Conservation (phyloP, 2,888 invertebrate species). For the Ectobius pallidus region DNA sequence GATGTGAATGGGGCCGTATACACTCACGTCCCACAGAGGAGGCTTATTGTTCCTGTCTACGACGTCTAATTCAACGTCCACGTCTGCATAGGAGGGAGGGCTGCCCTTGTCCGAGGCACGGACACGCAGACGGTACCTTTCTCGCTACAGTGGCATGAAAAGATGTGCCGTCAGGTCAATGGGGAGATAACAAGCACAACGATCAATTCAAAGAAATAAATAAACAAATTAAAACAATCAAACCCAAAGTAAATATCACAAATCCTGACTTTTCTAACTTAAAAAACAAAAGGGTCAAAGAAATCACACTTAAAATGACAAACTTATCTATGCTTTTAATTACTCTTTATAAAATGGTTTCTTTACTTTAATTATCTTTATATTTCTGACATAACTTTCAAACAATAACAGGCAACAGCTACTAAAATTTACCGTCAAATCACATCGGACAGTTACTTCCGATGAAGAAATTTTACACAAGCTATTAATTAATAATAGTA, state of each 20-base stretch:
- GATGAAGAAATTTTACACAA: neutral
- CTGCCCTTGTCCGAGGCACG: conserved; percentile 95
- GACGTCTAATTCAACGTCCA: conserved; percentile 97
- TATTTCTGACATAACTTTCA: no score
- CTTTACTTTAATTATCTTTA: no score
- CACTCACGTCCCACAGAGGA: conserved; percentile 93
- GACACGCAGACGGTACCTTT: conserved; percentile 95
- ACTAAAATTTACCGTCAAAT: conserved; percentile 4
- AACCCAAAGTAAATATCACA: conserved; percentile 54
- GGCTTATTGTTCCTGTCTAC: conserved; percentile 99
- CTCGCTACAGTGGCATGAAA: conserved; percentile 78
- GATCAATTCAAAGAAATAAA: conserved; percentile 41
- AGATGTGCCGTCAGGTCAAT: conserved; percentile 46
- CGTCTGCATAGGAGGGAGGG: conserved; percentile 91
- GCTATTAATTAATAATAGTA: conserved; percentile 20
- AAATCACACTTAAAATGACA: conserved; percentile 30
- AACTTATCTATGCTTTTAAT: conserved; percentile 22
- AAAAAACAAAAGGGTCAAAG: conserved; percentile 41
- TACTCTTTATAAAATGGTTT: neutral
- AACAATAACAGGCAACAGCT: conserved; percentile 16
- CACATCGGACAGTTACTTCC: neutral
- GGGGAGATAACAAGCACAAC: conserved; percentile 44
- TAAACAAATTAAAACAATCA: conserved; percentile 41
- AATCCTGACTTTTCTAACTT: conserved; percentile 44
- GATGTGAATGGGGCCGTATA: conserved; percentile 97